Evolutionary conservation across 2,113 vertebrate species (phyloP).

Genomic region (Synodontis membranacea): DNA sequence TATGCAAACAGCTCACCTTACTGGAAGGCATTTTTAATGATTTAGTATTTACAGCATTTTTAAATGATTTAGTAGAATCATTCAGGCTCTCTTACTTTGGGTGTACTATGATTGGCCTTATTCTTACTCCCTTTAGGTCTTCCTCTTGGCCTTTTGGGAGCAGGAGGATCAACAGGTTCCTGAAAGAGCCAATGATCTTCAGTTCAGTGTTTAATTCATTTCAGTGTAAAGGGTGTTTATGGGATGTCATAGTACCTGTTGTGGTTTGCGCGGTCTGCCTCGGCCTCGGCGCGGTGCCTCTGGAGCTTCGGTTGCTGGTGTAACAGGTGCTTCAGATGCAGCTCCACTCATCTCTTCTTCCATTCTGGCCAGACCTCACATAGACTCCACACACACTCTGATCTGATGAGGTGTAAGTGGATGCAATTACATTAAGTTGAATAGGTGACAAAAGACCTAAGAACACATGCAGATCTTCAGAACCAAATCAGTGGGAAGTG

Average conservation of each 20-base stretch:
- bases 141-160: constrained; percentile 77
- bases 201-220: neutral
- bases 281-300: constrained; percentile 69
- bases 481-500: neutral
- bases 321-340: constrained; percentile 66
- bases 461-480: neutral
- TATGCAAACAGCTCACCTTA: neutral
- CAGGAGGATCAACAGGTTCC: constrained; percentile 73
- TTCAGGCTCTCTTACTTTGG: constrained; percentile 63
- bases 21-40: neutral
- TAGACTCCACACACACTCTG: constrained; percentile 35
- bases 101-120: constrained; percentile 68
- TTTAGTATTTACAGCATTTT: neutral
- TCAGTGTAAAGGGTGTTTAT: neutral
- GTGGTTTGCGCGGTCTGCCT: constrained; percentile 76
- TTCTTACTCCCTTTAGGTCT: constrained; percentile 79
- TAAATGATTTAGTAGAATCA: neutral
- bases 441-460: neutral
- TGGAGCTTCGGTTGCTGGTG: constrained; percentile 62
- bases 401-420: neutral
- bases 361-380: constrained; percentile 63
- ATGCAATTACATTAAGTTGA: neutral
- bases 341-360: constrained; percentile 69
- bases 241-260: constrained; percentile 63
- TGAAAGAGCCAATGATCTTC: constrained; percentile 52